Evolutionary conservation across 2,113 vertebrate genomes (phyloP).

Genomic region (Aspidoscelis tigris): DNA sequence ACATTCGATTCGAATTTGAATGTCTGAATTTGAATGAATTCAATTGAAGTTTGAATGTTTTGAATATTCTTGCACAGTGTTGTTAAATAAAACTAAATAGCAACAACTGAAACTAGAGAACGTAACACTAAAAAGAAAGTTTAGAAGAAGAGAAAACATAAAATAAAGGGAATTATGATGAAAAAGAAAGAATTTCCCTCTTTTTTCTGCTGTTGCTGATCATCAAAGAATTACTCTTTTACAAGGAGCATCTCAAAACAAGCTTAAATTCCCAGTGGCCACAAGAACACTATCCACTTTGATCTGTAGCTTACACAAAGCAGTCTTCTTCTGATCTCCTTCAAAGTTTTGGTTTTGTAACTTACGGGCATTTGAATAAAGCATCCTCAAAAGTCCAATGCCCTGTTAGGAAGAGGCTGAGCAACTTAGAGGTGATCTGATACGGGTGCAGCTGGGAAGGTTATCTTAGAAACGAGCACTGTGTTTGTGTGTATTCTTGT

Average conservation of each 20-base stretch:
- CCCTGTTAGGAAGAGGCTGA: slow-evolving; percentile 6
- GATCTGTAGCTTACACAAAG: slow-evolving; percentile 55
- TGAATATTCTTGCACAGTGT: too few species aligned
- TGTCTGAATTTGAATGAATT: too few species aligned
- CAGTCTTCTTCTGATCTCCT: slow-evolving; percentile 49
- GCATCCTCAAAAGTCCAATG: slow-evolving; percentile 40
- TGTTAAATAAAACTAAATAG: too few species aligned
- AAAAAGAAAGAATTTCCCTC: not conserved
- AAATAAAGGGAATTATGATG: too few species aligned
- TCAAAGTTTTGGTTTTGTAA: slow-evolving; percentile 65
- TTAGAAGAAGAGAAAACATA: too few species aligned
- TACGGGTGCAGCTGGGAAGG: slow-evolving; percentile 1
- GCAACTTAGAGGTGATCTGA: slow-evolving; percentile 27
- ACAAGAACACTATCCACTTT: slow-evolving; percentile 50
- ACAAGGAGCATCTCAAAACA: slow-evolving; percentile 49
- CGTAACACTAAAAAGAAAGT: too few species aligned
- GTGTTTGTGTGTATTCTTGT: slow-evolving; percentile 6
- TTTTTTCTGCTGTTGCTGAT: not conserved
- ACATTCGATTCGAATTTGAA: too few species aligned
- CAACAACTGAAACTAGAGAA: too few species aligned
- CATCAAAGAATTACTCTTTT: slow-evolving; percentile 35
- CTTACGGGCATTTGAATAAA: slow-evolving; percentile 61
- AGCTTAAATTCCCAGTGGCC: slow-evolving; percentile 50
- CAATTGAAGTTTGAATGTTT: too few species aligned
- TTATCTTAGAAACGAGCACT: not conserved